These are phyloP conservation scores for Phyto melanocephala DNA, from an alignment of 2,888 invertebrate species.

Conservation along the genomic window DNA sequence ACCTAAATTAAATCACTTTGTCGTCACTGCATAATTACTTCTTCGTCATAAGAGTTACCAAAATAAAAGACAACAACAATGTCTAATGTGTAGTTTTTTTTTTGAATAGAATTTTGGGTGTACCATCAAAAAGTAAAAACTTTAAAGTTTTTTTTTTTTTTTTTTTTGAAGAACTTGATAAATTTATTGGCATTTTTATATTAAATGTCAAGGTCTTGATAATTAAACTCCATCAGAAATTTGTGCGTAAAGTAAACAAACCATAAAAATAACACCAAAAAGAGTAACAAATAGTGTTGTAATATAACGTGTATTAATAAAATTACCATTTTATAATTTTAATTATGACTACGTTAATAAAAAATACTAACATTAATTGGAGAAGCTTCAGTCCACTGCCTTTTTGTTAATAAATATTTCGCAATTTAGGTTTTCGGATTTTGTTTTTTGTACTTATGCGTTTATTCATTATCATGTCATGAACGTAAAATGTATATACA, in stretches of 20 bases:
- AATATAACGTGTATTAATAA: conserved; percentile 46
- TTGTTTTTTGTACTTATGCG: not conserved
- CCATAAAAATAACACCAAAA: not conserved
- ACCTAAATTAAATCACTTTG: too few relatives aligned
- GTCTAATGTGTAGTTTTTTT: too few relatives aligned
- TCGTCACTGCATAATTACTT: too few relatives aligned
- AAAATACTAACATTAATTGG: conserved; percentile 33
- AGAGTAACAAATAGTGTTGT: conserved; percentile 29
- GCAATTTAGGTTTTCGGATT: conserved; percentile 33
- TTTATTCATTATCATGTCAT: conserved; percentile 25
- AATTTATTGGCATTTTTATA: too few relatives aligned
- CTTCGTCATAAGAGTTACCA: too few relatives aligned
- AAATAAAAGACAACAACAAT: too few relatives aligned
- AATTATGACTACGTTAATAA: conserved; percentile 47
- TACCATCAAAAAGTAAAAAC: too few relatives aligned
- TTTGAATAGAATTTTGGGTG: too few relatives aligned
- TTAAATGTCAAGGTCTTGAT: conserved; percentile 19
- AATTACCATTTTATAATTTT: conserved; percentile 24
- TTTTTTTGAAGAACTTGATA: too few relatives aligned
- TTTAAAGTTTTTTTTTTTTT: too few relatives aligned
- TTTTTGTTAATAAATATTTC: conserved; percentile 25
- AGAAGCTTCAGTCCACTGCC: not conserved
- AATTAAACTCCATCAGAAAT: not conserved
- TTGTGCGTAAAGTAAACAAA: not conserved
- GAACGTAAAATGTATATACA: conserved; percentile 49